phyloP scores from a whole-genome alignment of 2,797 vertebrate species.

The Meda fulgida region DNA sequence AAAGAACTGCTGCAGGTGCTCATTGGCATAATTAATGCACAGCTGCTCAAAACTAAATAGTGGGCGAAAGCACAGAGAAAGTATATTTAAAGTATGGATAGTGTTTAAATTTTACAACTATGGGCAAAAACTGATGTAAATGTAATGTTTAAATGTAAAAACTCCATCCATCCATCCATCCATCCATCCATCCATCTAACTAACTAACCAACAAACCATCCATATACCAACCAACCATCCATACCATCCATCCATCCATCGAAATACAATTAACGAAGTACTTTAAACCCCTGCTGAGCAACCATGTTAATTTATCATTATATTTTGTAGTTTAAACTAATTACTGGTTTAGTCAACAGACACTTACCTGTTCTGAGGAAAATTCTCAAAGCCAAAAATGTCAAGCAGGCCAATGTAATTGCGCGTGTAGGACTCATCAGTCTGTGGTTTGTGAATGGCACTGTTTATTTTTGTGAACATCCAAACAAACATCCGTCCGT shows the following conservation, averaged over 20 bases:
- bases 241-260: neutral
- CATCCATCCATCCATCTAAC: neutral
- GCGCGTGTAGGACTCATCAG: constrained; percentile 62
- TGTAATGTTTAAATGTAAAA: neutral
- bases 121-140: neutral
- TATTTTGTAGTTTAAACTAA: neutral
- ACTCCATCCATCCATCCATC: neutral
- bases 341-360: neutral
- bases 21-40: constrained; percentile 96
- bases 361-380: constrained; percentile 87
- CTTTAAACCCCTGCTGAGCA: neutral
- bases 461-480: constrained; percentile 90
- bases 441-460: constrained; percentile 78
- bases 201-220: neutral
- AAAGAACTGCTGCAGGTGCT: constrained; percentile 96
- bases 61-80: neutral
- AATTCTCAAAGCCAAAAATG: constrained; percentile 98
- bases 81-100: neutral
- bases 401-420: constrained; percentile 90
- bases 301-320: neutral
- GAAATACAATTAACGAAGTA: neutral
- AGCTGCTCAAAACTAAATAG: constrained; percentile 92
- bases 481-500: constrained; percentile 91
- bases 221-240: neutral
- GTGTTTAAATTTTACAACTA: neutral